Evolutionary conservation across 2,797 vertebrate species (phyloP).

Genomic region (Rhinogobio ventralis): DNA sequence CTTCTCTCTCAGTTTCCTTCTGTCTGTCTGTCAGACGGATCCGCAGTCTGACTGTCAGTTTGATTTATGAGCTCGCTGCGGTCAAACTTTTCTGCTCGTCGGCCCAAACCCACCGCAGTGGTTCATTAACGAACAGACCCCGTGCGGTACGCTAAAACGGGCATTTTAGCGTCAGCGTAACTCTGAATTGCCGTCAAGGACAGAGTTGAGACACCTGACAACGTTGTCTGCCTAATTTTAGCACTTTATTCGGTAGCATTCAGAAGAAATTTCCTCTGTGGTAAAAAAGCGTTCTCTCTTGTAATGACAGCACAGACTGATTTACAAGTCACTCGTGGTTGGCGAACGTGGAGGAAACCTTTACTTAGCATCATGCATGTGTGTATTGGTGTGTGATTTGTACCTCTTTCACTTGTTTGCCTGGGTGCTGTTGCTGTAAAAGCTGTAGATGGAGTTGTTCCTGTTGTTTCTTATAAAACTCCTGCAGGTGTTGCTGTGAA

Average conservation of each 20-base stretch:
- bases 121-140: slow-evolving; percentile 89
- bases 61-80: slow-evolving; percentile 94
- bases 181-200: slow-evolving; percentile 75
- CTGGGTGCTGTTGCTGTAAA: slow-evolving; percentile 96
- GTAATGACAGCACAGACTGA: slow-evolving; percentile 19
- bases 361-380: slow-evolving; percentile 41
- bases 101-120: slow-evolving; percentile 83
- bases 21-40: slow-evolving; percentile 58
- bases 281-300: background rate
- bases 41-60: slow-evolving; percentile 86
- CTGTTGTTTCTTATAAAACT: slow-evolving; percentile 99
- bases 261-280: slow-evolving; percentile 35
- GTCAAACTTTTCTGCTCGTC: slow-evolving; percentile 86
- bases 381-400: slow-evolving; percentile 18
- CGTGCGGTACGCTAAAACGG: slow-evolving; percentile 76
- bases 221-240: slow-evolving; percentile 42
- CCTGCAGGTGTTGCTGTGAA: slow-evolving; percentile 99
- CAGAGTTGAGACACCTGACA: slow-evolving; percentile 62
- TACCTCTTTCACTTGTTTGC: slow-evolving; percentile 98
- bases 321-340: background rate
- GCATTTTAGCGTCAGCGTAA: slow-evolving; percentile 72
- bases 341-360: background rate
- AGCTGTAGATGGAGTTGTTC: slow-evolving; percentile 99
- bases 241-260: slow-evolving; percentile 43
- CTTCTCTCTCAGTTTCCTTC: slow-evolving; percentile 21